These are phyloP conservation scores for Pristionchus entomophagus DNA, from an alignment of 2,888 invertebrate species.

Conservation along the genomic window DNA sequence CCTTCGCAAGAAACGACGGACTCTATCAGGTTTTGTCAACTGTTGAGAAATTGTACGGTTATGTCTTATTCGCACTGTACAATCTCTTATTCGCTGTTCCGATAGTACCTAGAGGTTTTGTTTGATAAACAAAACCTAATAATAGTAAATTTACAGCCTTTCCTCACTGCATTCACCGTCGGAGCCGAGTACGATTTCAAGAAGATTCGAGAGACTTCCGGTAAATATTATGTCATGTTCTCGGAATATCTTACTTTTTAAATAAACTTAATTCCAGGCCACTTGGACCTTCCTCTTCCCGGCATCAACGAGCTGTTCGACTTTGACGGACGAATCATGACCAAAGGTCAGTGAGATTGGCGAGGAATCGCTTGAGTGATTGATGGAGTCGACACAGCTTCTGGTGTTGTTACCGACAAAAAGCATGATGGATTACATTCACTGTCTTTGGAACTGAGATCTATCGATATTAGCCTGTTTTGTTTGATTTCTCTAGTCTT, in stretches of 20 bases:
- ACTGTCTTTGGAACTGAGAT: no score
- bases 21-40: conserved; percentile 54
- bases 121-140: not conserved
- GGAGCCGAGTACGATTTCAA: conserved; percentile 68
- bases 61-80: no score
- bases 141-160: conserved; percentile 52
- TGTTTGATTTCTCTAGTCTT: no score
- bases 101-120: no score
- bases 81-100: no score
- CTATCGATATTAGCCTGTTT: no score
- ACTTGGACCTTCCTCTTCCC: conserved; percentile 65
- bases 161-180: conserved; percentile 58
- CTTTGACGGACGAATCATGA: conserved; percentile 68
- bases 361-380: no score
- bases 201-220: conserved; percentile 66
- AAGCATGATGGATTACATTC: no score
- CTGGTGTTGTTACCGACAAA: no score
- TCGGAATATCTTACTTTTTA: not conserved
- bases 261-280: no score
- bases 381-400: no score
- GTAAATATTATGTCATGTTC: not conserved
- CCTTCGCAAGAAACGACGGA: conserved; percentile 57
- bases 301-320: conserved; percentile 71
- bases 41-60: not conserved
- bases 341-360: conserved; percentile 3